Conservation (phyloP, 35 echinoderm and acorn worm species). For the Hemicentrotus pulcherrimus region DNA sequence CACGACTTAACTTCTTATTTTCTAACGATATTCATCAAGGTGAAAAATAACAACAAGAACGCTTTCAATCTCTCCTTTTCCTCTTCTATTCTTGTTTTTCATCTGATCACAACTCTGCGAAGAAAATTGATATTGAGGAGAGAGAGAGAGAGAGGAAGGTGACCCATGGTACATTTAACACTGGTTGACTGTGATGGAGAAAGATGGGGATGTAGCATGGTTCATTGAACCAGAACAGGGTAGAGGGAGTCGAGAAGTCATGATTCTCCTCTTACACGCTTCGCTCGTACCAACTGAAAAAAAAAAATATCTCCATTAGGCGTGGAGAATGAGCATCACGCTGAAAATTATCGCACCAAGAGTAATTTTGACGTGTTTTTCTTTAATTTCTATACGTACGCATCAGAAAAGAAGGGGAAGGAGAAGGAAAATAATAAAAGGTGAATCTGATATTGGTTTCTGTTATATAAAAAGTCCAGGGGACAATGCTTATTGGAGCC, state of each 20-base stretch:
- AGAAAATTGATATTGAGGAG: slow-evolving; percentile 31
- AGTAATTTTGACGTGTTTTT: slow-evolving; percentile 37
- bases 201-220: slow-evolving; percentile 12
- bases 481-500: slow-evolving; percentile 18
- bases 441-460: slow-evolving; percentile 17
- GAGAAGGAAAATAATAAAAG: neutral
- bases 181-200: slow-evolving; percentile 4
- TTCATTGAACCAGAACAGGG: slow-evolving; percentile 30
- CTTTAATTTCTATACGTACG: slow-evolving; percentile 15
- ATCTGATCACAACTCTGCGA: slow-evolving; percentile 7
- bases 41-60: slow-evolving; percentile 3
- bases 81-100: slow-evolving; percentile 22
- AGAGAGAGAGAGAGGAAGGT: slow-evolving; percentile 16
- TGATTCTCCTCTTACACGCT: slow-evolving; percentile 27
- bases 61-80: slow-evolving; percentile 8
- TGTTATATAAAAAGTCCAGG: slow-evolving; percentile 18
- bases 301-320: slow-evolving; percentile 32
- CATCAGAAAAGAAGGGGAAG: neutral
- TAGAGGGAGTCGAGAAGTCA: slow-evolving; percentile 9
- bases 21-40: neutral
- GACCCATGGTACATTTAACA: slow-evolving; percentile 16
- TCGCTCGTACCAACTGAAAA: slow-evolving; percentile 13
- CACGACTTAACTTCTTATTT: slow-evolving; percentile 34
- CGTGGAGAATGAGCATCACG: slow-evolving; percentile 39
- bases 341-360: slow-evolving; percentile 35